Evolutionary conservation across 2,888 invertebrate genomes (phyloP).

Genomic region (Drosophila kambysellisi): DNA sequence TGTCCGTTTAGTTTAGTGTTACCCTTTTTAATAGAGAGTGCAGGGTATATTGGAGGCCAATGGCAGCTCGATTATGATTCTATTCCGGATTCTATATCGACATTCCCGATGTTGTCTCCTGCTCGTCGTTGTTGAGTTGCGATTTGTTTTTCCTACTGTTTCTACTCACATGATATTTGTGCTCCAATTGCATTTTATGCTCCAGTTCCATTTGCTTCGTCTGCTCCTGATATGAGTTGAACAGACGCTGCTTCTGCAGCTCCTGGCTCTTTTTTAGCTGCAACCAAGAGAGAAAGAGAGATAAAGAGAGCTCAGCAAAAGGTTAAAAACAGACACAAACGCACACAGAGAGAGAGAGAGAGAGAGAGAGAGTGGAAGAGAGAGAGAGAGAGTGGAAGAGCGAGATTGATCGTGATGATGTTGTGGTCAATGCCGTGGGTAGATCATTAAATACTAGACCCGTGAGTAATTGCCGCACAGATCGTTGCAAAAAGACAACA

Average conservation of each 20-base stretch:
- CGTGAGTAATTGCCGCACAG: conserved; percentile 33
- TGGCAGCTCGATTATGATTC: conserved; percentile 4
- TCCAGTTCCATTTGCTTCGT: conserved; percentile 95
- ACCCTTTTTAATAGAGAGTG: background rate
- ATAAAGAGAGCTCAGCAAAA: conserved; percentile 5
- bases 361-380: background rate
- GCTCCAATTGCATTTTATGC: conserved; percentile 95
- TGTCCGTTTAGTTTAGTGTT: background rate
- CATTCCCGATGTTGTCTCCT: background rate
- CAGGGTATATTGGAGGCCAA: conserved; percentile 16
- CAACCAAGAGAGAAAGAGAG: conserved; percentile 72
- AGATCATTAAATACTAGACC: conserved; percentile 18
- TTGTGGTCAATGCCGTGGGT: conserved; percentile 28
- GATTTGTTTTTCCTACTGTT: conserved; percentile 19
- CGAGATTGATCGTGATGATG: conserved; percentile 16
- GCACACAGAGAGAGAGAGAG: background rate
- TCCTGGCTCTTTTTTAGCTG: conserved; percentile 98
- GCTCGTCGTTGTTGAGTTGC: background rate
- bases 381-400: conserved; percentile 4
- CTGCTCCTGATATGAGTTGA: conserved; percentile 96
- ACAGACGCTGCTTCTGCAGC: conserved; percentile 94
- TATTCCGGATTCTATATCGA: conserved; percentile 1
- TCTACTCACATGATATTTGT: conserved; percentile 92
- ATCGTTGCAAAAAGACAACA: conserved; percentile 5
- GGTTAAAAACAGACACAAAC: background rate